A percentile compares a stretch with the other conserved stretches of the same genome.
Conservation (phyloP, 2,113 vertebrate species). For the Oriolus oriolus region DNA sequence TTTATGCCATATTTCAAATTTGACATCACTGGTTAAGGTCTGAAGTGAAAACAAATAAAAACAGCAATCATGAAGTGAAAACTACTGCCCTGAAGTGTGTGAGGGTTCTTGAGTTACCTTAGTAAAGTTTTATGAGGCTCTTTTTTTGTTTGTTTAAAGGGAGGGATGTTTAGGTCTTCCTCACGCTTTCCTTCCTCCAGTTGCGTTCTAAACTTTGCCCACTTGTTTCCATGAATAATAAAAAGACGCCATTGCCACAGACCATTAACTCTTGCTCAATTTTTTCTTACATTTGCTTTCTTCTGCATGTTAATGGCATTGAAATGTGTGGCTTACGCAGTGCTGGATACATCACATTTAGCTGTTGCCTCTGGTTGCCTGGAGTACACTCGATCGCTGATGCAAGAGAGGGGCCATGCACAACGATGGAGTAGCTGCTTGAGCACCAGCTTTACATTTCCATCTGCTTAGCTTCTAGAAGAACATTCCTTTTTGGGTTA, state of each 20-base stretch:
- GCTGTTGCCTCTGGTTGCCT: neutral
- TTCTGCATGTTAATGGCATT: neutral
- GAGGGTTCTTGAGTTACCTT: neutral
- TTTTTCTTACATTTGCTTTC: neutral
- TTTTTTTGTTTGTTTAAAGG: neutral
- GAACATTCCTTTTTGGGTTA: neutral
- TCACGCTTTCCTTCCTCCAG: neutral
- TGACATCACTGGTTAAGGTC: slow-evolving; percentile 4
- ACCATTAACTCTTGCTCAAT: neutral
- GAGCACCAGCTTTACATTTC: neutral
- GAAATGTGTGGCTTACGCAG: neutral
- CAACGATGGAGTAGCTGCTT: neutral
- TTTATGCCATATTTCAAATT: slow-evolving; percentile 34
- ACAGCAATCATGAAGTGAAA: neutral
- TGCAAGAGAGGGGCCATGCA: neutral
- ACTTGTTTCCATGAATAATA: neutral
- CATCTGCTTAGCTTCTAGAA: neutral
- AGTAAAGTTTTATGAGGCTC: neutral
- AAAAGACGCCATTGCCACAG: neutral
- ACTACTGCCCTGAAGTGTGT: neutral
- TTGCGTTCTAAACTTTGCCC: neutral
- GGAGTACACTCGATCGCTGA: neutral
- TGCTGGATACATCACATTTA: neutral
- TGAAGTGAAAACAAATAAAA: slow-evolving; percentile 48
- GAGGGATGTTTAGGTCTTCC: neutral